These are phyloP conservation scores for Drosophila varians DNA, from an alignment of 1,140 invertebrate genomes.

Conservation along the genomic window DNA sequence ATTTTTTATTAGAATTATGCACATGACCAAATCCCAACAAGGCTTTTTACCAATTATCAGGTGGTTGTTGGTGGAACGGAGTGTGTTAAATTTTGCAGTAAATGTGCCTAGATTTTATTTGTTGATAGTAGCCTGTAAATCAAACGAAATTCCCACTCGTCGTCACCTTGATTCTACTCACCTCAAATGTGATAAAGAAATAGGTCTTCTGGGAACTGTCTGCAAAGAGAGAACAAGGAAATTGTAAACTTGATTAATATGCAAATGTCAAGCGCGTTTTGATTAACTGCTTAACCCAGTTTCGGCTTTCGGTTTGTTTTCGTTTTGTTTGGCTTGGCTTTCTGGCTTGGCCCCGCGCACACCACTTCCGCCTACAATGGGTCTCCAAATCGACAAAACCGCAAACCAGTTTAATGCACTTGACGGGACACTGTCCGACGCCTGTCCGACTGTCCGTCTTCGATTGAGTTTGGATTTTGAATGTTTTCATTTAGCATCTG, in stretches of 20 bases:
- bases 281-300: conserved; percentile 72
- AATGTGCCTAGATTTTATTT: conserved; percentile 10
- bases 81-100: conserved; percentile 26
- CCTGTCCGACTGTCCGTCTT: neutral
- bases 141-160: conserved; percentile 26
- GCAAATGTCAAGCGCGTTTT: conserved; percentile 64
- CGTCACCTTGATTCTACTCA: conserved; percentile 25
- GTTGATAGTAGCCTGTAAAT: conserved; percentile 13
- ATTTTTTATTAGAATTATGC: conserved; percentile 36
- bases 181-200: conserved; percentile 16
- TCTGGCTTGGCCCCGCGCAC: conserved; percentile 1
- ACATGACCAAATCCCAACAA: conserved; percentile 32
- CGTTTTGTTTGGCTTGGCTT: conserved; percentile 12
- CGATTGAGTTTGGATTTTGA: conserved; percentile 11
- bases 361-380: conserved; percentile 61
- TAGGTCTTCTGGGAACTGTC: conserved; percentile 34
- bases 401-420: conserved; percentile 64
- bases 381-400: conserved; percentile 24
- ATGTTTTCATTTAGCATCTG: conserved; percentile 34
- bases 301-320: conserved; percentile 30
- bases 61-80: conserved; percentile 28
- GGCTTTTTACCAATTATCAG: conserved; percentile 25
- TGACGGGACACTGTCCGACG: conserved; percentile 44
- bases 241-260: conserved; percentile 73
- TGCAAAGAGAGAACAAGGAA: conserved; percentile 51